Evolutionary conservation across 2,113 vertebrate species (phyloP), one percentile per base, ranked within the genome.

Genomic region (Mus spicilegus): DNA sequence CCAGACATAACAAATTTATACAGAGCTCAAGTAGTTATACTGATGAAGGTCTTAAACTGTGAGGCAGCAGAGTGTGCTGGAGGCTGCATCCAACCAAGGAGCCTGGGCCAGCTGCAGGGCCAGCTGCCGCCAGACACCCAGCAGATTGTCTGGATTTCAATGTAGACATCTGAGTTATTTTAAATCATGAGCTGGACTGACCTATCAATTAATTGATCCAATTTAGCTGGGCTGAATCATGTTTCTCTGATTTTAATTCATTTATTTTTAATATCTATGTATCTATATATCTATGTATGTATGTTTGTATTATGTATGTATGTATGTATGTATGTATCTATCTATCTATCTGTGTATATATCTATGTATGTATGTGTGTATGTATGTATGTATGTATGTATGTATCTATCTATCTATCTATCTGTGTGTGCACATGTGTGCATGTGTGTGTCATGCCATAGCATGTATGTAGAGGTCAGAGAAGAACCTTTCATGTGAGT

Each of bases 101-200:
- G 0, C 30, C 4, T 3, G 4, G 16, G 65, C 28, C 70, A 26
- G 4, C 67, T 42, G 17, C 46, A 24, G 3, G 1, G 20, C 8
- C 0, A 39, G 82, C n/a, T 5, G 0, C 33, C 42, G 49, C 89
- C 24, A 1, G 49, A 17, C 14, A 69, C 28, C 42, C 28, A 58
- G 63, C 26, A 30, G 20, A 20, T 4, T 14, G 20, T 36, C 65
- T 63, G 65, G 17, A 67, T 65, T 49, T 65, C 39, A 84, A 22
- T 10, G 16, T 73, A 26, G 67, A 87, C 82, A 89, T 84, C 36
- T 16, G 67, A 30, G 26, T 39, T 82, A 36, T 67, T 86, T 67
- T 46, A 67, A 65, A 46, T 86, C 14, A n/a, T 86, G 61, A 33
- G 10, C 63, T 86, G 58, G 76, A 36, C 14, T 75, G 75, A 85